phyloP scores from a whole-genome alignment of 2,888 invertebrate species.

The Euplagia quadripunctaria region DNA sequence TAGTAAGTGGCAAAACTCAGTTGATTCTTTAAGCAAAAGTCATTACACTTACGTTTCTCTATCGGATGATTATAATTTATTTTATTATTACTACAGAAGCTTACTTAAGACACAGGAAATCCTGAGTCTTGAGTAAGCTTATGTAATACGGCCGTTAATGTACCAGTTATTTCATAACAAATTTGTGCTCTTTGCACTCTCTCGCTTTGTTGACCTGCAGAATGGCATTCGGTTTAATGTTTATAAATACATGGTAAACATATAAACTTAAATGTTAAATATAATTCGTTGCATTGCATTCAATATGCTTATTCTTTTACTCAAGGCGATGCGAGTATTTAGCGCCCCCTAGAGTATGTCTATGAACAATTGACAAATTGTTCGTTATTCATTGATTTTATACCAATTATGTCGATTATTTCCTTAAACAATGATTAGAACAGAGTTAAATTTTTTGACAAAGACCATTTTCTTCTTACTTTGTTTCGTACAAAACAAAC shows the following conservation, averaged over 20 bases:
- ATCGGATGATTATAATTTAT: background rate
- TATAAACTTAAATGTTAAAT: no score
- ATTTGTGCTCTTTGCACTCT: background rate
- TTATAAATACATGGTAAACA: no score
- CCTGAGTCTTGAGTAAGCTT: background rate
- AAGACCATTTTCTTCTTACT: background rate
- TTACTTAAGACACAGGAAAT: background rate
- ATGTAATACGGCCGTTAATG: background rate
- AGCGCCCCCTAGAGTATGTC: no score
- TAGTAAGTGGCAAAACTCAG: no score
- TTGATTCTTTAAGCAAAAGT: no score
- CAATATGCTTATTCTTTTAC: no score
- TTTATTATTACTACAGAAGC: background rate
- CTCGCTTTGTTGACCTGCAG: background rate
- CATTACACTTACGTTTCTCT: no score
- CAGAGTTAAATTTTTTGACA: background rate
- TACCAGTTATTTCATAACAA: background rate
- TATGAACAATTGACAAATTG: no score
- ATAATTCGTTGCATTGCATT: no score
- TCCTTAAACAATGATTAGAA: background rate
- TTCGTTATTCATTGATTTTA: no score
- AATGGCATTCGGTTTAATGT: background rate
- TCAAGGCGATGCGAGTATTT: no score
- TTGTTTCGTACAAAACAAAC: constrained; percentile 7
- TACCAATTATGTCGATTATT: background rate